Conservation (phyloP, 2,888 invertebrate species). For the Nemapogon koenigi region DNA sequence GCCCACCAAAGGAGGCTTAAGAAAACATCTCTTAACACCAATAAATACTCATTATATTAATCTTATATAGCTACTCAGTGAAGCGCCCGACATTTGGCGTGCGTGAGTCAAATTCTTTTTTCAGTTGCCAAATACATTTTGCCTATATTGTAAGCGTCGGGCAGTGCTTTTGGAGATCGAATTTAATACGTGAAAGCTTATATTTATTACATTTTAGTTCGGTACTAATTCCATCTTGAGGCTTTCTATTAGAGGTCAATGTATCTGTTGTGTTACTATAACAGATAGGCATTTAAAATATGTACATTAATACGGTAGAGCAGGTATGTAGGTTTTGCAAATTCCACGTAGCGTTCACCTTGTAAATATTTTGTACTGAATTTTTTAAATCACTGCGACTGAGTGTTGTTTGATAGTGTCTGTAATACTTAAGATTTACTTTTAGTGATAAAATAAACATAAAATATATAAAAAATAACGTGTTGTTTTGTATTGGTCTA, state of each 20-base stretch:
- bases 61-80: neutral
- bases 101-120: conserved; percentile 1
- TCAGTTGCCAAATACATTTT: conserved; percentile 2
- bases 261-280: no score
- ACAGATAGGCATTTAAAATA: no score
- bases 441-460: conserved; percentile 64
- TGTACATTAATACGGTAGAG: no score
- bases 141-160: conserved; percentile 3
- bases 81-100: no score
- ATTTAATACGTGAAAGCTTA: no score
- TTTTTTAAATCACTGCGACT: conserved; percentile 48
- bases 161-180: no score
- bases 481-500: conserved; percentile 8
- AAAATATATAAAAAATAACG: conserved; percentile 20
- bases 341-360: no score
- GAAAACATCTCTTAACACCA: conserved; percentile 26
- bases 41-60: conserved; percentile 48
- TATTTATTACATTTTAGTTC: no score
- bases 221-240: no score
- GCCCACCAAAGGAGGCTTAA: conserved; percentile 64
- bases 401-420: conserved; percentile 61
- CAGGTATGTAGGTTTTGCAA: no score
- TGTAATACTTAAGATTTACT: conserved; percentile 62
- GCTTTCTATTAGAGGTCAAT: no score
- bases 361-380: conserved; percentile 60